Percentiles rank a stretch among this genome's conserved stretches.
phyloP scores from a whole-genome alignment of 2,113 vertebrate species.

The Ophthalmolycus amberensis region DNA sequence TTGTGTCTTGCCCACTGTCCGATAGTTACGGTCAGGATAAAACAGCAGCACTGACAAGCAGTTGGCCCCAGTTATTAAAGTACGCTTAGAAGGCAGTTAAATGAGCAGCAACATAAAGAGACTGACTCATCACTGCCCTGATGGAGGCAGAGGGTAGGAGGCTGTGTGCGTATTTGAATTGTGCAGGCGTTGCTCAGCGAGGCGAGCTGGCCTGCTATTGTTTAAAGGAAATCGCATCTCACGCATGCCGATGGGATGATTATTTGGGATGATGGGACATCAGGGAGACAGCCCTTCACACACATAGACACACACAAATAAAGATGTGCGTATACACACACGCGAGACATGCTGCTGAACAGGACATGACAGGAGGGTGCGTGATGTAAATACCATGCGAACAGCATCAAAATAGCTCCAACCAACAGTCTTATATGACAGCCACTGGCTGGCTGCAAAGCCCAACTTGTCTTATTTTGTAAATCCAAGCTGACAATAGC shows the following conservation, averaged over 20 bases:
- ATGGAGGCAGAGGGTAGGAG: conserved; percentile 38
- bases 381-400: conserved; percentile 75
- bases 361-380: conserved; percentile 63
- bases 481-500: conserved; percentile 66
- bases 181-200: conserved; percentile 41
- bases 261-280: conserved; percentile 74
- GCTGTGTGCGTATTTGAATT: conserved; percentile 37
- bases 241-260: conserved; percentile 74
- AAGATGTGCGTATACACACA: conserved; percentile 30
- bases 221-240: conserved; percentile 77
- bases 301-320: conserved; percentile 14
- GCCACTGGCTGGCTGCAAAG: conserved; percentile 64
- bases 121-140: conserved; percentile 48
- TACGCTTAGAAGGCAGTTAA: conserved; percentile 55
- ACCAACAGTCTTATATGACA: conserved; percentile 67
- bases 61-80: conserved; percentile 65
- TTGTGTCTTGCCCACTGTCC: conserved; percentile 35
- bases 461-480: conserved; percentile 54
- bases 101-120: conserved; percentile 62
- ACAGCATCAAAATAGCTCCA: conserved; percentile 68
- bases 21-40: conserved; percentile 38
- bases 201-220: conserved; percentile 70
- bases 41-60: conserved; percentile 51
- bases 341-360: conserved; percentile 40
- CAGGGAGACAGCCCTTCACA: conserved; percentile 48